phyloP scores from a whole-genome alignment of 2,888 invertebrate genomes.

The Clistopyga incitator region DNA sequence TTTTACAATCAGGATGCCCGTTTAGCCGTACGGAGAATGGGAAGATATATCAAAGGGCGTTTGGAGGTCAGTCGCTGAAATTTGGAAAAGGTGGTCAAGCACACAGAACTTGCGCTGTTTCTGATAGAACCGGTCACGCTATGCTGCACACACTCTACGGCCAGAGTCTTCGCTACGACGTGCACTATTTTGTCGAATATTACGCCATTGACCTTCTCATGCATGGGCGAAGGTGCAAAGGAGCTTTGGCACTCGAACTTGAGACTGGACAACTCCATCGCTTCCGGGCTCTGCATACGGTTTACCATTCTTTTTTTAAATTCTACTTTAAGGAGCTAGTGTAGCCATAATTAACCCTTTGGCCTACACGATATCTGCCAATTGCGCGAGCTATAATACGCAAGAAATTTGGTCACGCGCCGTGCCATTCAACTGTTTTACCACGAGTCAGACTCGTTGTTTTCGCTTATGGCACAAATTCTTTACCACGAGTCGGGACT shows the following conservation, averaged over 20 bases:
- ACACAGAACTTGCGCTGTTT: conserved; percentile 88
- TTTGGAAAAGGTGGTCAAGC: conserved; percentile 89
- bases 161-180: conserved; percentile 88
- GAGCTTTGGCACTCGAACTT: conserved; percentile 88
- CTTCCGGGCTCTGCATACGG: conserved; percentile 86
- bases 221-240: conserved; percentile 87
- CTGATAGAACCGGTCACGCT: conserved; percentile 90
- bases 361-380: too few relatives aligned
- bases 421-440: too few relatives aligned
- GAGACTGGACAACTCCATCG: conserved; percentile 90
- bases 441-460: too few relatives aligned
- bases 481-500: too few relatives aligned
- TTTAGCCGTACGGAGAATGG: conserved; percentile 89
- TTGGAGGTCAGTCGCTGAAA: conserved; percentile 89
- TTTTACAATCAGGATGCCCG: conserved; percentile 87
- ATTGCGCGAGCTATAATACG: too few relatives aligned
- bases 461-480: too few relatives aligned
- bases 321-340: too few relatives aligned
- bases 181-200: conserved; percentile 90
- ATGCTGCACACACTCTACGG: conserved; percentile 90
- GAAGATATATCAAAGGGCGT: conserved; percentile 90
- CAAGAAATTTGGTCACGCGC: too few relatives aligned
- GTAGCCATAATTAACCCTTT: too few relatives aligned
- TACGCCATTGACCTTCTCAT: conserved; percentile 90
- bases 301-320: conserved; percentile 54